phyloP scores from a whole-genome alignment of 2,797 vertebrate species.

The Otolemur crassicaudatus region DNA sequence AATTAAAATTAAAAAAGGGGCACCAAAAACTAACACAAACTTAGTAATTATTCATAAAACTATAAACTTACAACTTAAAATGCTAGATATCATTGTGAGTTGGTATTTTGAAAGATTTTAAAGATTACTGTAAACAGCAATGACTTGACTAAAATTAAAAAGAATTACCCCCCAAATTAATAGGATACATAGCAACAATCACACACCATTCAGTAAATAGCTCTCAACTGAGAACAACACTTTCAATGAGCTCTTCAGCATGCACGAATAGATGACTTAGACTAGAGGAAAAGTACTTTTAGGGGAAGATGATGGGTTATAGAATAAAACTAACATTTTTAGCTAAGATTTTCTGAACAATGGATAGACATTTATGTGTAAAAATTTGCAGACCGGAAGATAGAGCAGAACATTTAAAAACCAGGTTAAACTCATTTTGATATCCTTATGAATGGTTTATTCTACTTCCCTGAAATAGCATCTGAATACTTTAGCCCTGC shows the following conservation, averaged over 20 bases:
- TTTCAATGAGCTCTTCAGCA: neutral
- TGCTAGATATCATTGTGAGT: neutral
- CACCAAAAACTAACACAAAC: neutral
- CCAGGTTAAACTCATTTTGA: neutral
- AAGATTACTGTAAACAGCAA: neutral
- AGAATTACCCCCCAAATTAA: neutral
- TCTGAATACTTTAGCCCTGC: neutral
- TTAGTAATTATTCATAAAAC: neutral
- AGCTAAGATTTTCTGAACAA: neutral
- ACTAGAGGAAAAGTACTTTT: neutral
- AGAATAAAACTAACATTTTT: neutral
- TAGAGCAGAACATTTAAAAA: neutral
- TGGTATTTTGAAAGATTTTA: neutral
- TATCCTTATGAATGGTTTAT: neutral
- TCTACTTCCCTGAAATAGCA: neutral
- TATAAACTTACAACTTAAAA: constrained; percentile 19
- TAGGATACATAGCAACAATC: neutral
- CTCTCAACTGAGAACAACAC: neutral
- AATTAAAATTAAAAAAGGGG: neutral
- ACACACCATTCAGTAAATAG: neutral
- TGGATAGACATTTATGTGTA: neutral
- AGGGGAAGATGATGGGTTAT: neutral
- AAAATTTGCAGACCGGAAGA: neutral
- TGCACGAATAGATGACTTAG: neutral
- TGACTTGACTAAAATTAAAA: neutral